Evolutionary conservation across 1,140 invertebrate genomes (phyloP), one percentile per base, ranked within the genome.

Genomic region (Bombus picipes): DNA sequence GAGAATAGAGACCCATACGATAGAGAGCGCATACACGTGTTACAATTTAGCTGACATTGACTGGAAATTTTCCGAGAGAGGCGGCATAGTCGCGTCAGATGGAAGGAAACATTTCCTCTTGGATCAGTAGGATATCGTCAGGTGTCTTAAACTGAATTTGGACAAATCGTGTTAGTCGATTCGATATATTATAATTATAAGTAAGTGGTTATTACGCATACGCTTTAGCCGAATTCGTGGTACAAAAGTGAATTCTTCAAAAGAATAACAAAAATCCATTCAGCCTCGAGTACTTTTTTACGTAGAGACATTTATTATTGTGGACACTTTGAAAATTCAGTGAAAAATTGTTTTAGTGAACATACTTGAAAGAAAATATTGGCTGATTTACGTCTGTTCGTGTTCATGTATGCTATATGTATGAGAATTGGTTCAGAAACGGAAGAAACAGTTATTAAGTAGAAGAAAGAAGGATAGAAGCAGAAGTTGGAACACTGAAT

Each of bases 41-140:
- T 78, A 47, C 28, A 25, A 12, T 76, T 76, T 37, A 65, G 10
- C 47, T 68, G 73, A 78, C 37, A 71, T 84, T 72, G 43, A 79
- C 66, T 84, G 53, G 57, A 85, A 85, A 80, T 85, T 85, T 80
- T 32, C 83, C 76, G 68, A 80, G 68, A 71, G 83, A 85, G 83
- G 83, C 83, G 68, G 10, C 77, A 73, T 85, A 57, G 77, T 85
- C 83, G 83, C 57, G 28, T 65, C 37, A 32, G 53, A n/a, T 43
- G 32, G 37, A 59, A 71, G 53, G 39, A 72, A 72, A 70, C 9
- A 57, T 80, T 62, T 59, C 25, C 15, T 32, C 32, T 28, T 80
- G 41, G 34, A 65, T 66, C 57, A 8, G 12, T 80, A 39, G 25
- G 34, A 57, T 73, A 65, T 18, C 18, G 68, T 80, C 66, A 12